phyloP scores from a whole-genome alignment of 2,113 vertebrate genomes.

The Trochalopteron elliotii region DNA sequence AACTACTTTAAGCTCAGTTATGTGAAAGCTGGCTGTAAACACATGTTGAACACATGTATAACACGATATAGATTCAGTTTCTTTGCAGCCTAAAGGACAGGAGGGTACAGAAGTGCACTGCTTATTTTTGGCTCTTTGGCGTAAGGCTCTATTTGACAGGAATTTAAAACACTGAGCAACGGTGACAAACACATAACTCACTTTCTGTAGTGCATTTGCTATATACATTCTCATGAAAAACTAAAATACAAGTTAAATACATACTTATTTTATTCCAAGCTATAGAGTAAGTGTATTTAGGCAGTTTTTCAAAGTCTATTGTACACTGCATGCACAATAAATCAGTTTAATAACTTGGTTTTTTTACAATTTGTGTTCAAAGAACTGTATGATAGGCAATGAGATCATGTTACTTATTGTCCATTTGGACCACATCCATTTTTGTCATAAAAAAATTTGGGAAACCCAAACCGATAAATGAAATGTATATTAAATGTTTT shows the following conservation, averaged over 20 bases:
- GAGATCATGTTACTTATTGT: constrained; percentile 63
- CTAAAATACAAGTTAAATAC: constrained; percentile 66
- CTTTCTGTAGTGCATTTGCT: constrained; percentile 34
- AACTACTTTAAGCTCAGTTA: not conserved
- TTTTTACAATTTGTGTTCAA: constrained; percentile 63
- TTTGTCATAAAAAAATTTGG: not conserved
- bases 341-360: constrained; percentile 63
- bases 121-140: not conserved
- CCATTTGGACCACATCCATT: constrained; percentile 18
- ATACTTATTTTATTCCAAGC: constrained; percentile 66
- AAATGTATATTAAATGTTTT: not conserved
- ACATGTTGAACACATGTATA: not conserved
- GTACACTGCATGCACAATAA: constrained; percentile 68
- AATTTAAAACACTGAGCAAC: not conserved
- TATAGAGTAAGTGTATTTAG: constrained; percentile 66
- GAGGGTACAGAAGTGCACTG: not conserved
- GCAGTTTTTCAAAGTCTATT: constrained; percentile 65
- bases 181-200: not conserved
- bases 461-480: not conserved
- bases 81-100: not conserved
- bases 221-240: constrained; percentile 63
- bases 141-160: not conserved
- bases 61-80: not conserved
- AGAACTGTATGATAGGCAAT: constrained; percentile 56
- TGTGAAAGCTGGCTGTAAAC: not conserved